A percentile compares a stretch with the other conserved stretches of the same genome.
phyloP scores from a whole-genome alignment of 1,140 invertebrate genomes.

The Chrysopa pallens region DNA sequence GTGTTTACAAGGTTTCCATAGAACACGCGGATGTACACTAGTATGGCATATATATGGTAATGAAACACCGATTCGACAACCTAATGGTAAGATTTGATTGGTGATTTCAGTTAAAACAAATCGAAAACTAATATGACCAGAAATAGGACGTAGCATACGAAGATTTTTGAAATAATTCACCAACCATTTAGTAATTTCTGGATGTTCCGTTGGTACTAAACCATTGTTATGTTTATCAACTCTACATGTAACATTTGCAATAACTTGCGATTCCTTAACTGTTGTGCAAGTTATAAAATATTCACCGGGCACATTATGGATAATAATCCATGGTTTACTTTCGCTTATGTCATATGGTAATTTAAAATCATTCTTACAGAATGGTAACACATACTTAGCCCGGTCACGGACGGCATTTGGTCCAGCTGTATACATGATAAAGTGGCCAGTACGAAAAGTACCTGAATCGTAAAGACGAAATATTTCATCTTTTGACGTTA shows the following conservation, averaged over 20 bases:
- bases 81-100: constrained; percentile 33
- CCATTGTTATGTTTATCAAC: constrained; percentile 44
- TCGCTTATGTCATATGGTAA: constrained; percentile 47
- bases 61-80: constrained; percentile 53
- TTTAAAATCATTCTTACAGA: constrained; percentile 36
- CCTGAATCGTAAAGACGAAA: constrained; percentile 47
- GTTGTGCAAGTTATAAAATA: constrained; percentile 64
- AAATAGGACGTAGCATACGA: constrained; percentile 38
- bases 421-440: constrained; percentile 53
- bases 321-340: constrained; percentile 54
- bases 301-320: constrained; percentile 50
- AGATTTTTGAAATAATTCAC: constrained; percentile 45
- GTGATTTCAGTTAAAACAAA: constrained; percentile 33
- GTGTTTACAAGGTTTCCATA: constrained; percentile 41
- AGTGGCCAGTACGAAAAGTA: constrained; percentile 35
- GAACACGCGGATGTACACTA: constrained; percentile 37
- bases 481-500: constrained; percentile 45
- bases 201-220: constrained; percentile 43
- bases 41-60: constrained; percentile 60
- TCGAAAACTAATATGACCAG: constrained; percentile 56
- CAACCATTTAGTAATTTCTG: constrained; percentile 50
- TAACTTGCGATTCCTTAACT: constrained; percentile 49
- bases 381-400: constrained; percentile 43
- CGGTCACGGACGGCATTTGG: constrained; percentile 48
- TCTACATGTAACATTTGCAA: constrained; percentile 60